These are phyloP conservation scores for Drosophila kikkawai DNA, from an alignment of 1,140 invertebrate species.

Conservation along the genomic window DNA sequence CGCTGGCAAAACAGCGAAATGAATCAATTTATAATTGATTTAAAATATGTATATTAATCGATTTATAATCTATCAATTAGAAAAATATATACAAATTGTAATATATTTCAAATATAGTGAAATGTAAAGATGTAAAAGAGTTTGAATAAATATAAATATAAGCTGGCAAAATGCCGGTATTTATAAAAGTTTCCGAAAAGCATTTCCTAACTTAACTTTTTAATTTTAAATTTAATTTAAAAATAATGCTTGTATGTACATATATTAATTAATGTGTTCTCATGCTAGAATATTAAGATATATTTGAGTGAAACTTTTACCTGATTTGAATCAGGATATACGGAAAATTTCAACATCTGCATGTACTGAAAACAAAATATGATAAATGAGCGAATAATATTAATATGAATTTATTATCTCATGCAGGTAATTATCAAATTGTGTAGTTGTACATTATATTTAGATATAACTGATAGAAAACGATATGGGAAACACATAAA, in stretches of 20 bases:
- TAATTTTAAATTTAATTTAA: too few relatives aligned
- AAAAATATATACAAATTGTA: too few relatives aligned
- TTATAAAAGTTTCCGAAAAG: too few relatives aligned
- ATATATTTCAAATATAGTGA: too few relatives aligned
- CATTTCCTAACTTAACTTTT: too few relatives aligned
- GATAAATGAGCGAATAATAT: constrained; percentile 7
- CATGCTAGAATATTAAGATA: not conserved
- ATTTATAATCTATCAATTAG: too few relatives aligned
- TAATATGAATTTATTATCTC: not conserved
- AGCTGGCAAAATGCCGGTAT: too few relatives aligned
- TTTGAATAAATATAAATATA: too few relatives aligned
- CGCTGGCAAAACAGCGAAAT: not conserved
- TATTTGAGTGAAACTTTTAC: constrained; percentile 4
- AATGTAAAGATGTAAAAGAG: too few relatives aligned
- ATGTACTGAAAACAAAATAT: constrained; percentile 15
- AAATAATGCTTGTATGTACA: not conserved
- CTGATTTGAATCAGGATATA: constrained; percentile 18
- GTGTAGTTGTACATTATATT: not conserved
- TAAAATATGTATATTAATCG: not conserved
- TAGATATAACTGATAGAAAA: not conserved
- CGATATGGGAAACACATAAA: not conserved
- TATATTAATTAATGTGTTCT: not conserved
- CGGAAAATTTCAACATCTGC: constrained; percentile 17
- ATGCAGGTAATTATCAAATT: not conserved
- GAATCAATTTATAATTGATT: not conserved